Percentiles rank a stretch among this genome's conserved stretches.
phyloP scores from a whole-genome alignment of 1,140 invertebrate species.

The Microplitis mediator region DNA sequence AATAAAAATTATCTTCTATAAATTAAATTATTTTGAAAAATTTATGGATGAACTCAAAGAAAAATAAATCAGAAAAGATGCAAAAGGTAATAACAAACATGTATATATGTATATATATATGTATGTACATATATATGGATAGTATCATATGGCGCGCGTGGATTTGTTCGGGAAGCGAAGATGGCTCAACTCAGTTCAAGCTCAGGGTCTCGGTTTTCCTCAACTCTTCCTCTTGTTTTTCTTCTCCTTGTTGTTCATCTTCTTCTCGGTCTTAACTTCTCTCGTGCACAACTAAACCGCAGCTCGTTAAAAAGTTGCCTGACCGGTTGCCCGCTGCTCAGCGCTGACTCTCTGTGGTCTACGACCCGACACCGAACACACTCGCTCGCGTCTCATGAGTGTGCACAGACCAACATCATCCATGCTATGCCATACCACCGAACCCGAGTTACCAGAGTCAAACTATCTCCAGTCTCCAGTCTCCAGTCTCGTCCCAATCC shows the following conservation, averaged over 20 bases:
- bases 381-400: constrained; percentile 35
- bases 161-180: constrained; percentile 40
- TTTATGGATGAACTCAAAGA: too few species aligned
- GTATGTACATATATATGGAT: background rate
- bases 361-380: constrained; percentile 60
- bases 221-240: too few species aligned
- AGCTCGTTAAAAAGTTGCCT: constrained; percentile 63
- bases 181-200: constrained; percentile 52
- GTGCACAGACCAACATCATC: constrained; percentile 47
- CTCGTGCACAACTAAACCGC: constrained; percentile 47
- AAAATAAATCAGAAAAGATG: too few species aligned
- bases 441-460: background rate
- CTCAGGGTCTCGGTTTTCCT: constrained; percentile 46
- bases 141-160: constrained; percentile 47
- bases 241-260: too few species aligned
- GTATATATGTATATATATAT: background rate
- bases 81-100: background rate
- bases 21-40: too few species aligned
- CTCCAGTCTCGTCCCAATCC: constrained; percentile 3
- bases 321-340: constrained; percentile 58
- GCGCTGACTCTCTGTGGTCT: constrained; percentile 59
- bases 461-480: constrained; percentile 14
- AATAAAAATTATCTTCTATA: too few species aligned
- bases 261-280: constrained; percentile 39
- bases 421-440: constrained; percentile 17